Percentiles rank a stretch among this genome's conserved stretches.
Evolutionary conservation across 2,888 invertebrate genomes (phyloP).

Genomic region (Mesochorus sp.): DNA sequence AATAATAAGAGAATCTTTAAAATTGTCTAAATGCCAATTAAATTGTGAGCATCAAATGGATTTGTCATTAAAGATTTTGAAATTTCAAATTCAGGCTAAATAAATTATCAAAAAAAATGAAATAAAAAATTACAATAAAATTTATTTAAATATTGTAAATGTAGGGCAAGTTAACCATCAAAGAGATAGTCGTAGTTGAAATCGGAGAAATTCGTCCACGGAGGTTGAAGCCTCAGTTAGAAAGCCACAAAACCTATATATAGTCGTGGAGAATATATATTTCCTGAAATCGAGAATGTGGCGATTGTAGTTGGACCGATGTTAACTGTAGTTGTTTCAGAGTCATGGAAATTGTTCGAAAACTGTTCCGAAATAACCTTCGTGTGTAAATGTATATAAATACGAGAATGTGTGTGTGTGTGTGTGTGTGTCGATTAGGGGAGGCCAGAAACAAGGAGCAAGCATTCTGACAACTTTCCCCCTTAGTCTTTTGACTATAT

Average conservation of each 20-base stretch:
- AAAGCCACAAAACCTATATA: conserved; percentile 24
- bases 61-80: too few relatives aligned
- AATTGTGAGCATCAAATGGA: too few relatives aligned
- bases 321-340: not conserved
- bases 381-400: not conserved
- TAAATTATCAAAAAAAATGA: too few relatives aligned
- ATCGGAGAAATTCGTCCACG: conserved; percentile 23
- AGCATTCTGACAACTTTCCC: conserved; percentile 37
- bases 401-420: too few relatives aligned
- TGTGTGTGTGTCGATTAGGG: conserved; percentile 32
- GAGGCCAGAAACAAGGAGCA: not conserved
- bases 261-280: not conserved
- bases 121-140: too few relatives aligned
- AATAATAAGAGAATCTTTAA: too few relatives aligned
- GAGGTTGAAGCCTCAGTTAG: conserved; percentile 8
- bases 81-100: not conserved
- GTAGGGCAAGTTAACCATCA: not conserved
- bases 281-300: conserved; percentile 13
- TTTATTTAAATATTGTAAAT: too few relatives aligned
- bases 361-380: conserved; percentile 36
- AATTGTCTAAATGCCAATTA: too few relatives aligned
- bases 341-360: conserved; percentile 49
- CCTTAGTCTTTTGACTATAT: conserved; percentile 36
- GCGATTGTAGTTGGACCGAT: conserved; percentile 16
- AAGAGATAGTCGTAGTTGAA: not conserved